Conservation (phyloP, 2,888 invertebrate species). For the Sepiola atlantica region DNA sequence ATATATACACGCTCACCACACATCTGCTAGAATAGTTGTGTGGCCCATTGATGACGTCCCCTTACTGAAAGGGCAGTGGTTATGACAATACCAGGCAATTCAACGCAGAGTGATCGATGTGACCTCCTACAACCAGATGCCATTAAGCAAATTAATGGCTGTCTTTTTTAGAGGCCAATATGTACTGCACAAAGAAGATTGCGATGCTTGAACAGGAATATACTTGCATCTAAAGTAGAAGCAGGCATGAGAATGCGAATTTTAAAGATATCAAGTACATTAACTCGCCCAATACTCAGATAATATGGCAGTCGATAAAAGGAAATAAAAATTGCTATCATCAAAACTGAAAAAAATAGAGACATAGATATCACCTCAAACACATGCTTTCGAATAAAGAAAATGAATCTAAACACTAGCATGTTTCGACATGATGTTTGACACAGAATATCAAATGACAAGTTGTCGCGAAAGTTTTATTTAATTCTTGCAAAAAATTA, state of each 20-base stretch:
- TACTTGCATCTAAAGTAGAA: background rate
- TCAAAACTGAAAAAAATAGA: background rate
- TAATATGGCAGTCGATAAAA: background rate
- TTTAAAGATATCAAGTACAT: background rate
- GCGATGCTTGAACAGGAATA: background rate
- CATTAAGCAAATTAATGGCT: slow-evolving; percentile 32
- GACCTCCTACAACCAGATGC: background rate
- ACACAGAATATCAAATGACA: no score
- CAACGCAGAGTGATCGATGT: background rate
- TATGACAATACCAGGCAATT: background rate
- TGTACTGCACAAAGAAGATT: background rate
- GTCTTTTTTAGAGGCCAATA: background rate
- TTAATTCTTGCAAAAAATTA: no score
- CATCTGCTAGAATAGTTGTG: background rate
- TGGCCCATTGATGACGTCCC: background rate
- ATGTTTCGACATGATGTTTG: no score
- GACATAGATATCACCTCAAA: no score
- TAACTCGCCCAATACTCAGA: background rate
- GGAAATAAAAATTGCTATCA: background rate
- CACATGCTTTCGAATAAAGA: no score
- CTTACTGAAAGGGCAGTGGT: background rate
- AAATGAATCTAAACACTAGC: no score
- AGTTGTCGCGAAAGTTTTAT: no score
- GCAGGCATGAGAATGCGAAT: background rate
- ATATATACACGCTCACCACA: background rate